A percentile compares a stretch with the other conserved stretches of the same genome.
Evolutionary conservation across 2,888 invertebrate genomes (phyloP).

Genomic region (Mantis religiosa): DNA sequence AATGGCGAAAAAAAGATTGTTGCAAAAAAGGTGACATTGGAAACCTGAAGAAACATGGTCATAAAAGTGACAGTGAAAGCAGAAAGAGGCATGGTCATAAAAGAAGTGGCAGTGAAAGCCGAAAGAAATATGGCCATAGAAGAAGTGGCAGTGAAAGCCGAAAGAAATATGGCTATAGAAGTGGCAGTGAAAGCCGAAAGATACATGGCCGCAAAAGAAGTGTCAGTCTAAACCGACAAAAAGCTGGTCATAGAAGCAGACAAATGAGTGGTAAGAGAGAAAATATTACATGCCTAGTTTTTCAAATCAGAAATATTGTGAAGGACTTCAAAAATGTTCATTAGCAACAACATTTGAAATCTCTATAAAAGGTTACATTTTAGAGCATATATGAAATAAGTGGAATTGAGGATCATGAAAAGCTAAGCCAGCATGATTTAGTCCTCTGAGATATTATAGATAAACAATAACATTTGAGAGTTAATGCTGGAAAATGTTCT

Average conservation of each 20-base stretch:
- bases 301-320: background rate
- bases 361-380: no score
- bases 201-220: background rate
- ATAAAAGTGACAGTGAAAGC: background rate
- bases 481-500: no score
- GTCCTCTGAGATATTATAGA: no score
- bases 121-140: background rate
- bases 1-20: background rate
- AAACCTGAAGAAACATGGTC: background rate
- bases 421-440: no score
- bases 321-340: no score
- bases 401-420: no score
- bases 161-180: background rate
- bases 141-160: background rate
- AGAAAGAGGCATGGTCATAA: background rate
- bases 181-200: background rate
- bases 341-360: no score
- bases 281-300: background rate
- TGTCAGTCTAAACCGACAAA: no score
- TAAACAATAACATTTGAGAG: no score
- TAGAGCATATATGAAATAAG: no score
- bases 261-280: background rate
- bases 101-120: background rate
- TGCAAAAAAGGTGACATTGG: background rate
- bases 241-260: no score